Conservation (phyloP, 2,888 invertebrate species). For the Metellina segmentata region DNA sequence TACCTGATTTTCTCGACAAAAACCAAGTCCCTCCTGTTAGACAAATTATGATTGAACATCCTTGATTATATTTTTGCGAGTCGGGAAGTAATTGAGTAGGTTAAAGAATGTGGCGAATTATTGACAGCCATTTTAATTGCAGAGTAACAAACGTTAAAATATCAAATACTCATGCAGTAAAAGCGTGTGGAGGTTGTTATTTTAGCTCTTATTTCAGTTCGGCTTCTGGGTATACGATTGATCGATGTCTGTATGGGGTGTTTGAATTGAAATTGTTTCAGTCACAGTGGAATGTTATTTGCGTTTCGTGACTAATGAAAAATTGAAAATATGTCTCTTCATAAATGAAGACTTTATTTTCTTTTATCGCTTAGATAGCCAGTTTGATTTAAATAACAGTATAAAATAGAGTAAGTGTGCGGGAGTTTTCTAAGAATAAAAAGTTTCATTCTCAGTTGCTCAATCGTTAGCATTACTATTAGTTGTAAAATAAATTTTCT, state of each 20-base stretch:
- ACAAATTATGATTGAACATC: conserved; percentile 70
- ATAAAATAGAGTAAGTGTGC: no score
- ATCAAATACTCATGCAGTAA: conserved; percentile 1
- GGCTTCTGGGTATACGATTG: background rate
- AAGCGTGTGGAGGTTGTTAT: background rate
- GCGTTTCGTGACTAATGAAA: no score
- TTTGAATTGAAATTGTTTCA: no score
- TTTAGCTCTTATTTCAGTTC: background rate
- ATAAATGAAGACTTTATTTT: no score
- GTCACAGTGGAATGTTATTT: no score
- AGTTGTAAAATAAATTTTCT: no score
- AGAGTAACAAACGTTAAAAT: background rate
- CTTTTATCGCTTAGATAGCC: no score
- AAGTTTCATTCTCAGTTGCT: no score
- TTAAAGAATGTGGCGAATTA: conserved; percentile 45
- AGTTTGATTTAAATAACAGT: no score
- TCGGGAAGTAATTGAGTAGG: conserved; percentile 20
- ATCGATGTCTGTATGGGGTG: background rate
- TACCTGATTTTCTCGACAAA: conserved; percentile 2
- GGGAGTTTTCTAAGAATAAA: no score
- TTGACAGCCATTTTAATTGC: conserved; percentile 58
- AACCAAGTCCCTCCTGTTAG: conserved; percentile 34
- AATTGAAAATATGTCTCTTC: no score
- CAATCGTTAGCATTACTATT: no score
- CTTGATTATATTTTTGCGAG: conserved; percentile 49